Evolutionary conservation across 2,113 vertebrate species (phyloP), one percentile per base, ranked within the genome.

Genomic region (Pelecanus crispus): DNA sequence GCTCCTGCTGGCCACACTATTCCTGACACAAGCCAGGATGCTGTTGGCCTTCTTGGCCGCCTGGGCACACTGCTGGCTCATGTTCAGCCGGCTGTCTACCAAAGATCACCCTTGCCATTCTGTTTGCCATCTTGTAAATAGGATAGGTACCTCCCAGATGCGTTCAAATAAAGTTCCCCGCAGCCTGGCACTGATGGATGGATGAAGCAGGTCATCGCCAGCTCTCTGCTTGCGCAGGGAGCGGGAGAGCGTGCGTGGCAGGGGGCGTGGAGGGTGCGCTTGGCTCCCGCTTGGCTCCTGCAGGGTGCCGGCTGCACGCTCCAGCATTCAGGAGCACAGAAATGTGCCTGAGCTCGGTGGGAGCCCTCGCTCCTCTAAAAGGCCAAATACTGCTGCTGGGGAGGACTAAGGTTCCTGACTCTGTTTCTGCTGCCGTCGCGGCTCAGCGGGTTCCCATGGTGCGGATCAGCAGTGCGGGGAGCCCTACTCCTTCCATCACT

Each of bases 391-490:
- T 34, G 38, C 5, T 45, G 9, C 38, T 81, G 56, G 47, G 63
- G 25, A 40, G 34, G 6, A 25, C 28, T 38, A 61, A 36, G 25
- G 20, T 21, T 81, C 55, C 58, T 14, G 32, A 0, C 15, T 66
- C 16, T 38, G 18, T 26, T 56, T 65, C 1, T 1, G 56, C 29
- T 62, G 26, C 40, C 0, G 1, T 12, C 3, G 1, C 4, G 1
- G 55, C 66, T 94, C 15, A 0, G 50, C 1, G 0, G 13, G 44
- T 80, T 72, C 44, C 74, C 11, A 0, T 9, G 58, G 53, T 47
- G 66, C 1, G 0, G 0, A 9, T 59, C 17, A 5, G 45, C 8
- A 62, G 45, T 1, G 32, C 4, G 0, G 42, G 59, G 38, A 73
- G 49, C 59, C 19, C 58, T 29, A 3, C 42, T 77, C 32, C 56